These are phyloP conservation scores for Odontesthes bonariensis DNA, from an alignment of 2,113 vertebrate species.

Conservation along the genomic window DNA sequence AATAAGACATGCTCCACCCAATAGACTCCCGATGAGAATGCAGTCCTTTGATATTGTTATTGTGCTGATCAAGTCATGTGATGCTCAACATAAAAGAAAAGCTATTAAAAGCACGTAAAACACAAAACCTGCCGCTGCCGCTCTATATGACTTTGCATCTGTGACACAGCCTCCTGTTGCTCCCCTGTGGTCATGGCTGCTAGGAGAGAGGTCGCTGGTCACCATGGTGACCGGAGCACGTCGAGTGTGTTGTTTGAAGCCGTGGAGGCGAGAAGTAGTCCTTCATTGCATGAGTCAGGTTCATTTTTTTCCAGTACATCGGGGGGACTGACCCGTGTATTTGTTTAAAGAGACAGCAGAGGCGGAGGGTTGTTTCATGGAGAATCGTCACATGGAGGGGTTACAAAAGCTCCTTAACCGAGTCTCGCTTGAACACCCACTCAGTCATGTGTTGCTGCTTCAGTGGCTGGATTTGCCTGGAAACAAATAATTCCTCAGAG, in stretches of 20 bases:
- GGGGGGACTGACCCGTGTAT: constrained; percentile 28
- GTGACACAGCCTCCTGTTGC: constrained; percentile 10
- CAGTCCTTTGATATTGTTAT: neutral
- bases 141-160: constrained; percentile 21
- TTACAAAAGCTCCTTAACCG: constrained; percentile 19
- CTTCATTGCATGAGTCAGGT: constrained; percentile 56
- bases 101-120: neutral
- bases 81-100: neutral
- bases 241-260: constrained; percentile 42
- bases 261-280: constrained; percentile 43
- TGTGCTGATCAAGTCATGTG: constrained; percentile 1
- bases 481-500: neutral
- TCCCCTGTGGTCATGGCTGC: constrained; percentile 42
- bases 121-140: neutral
- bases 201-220: constrained; percentile 54
- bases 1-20: constrained; percentile 4
- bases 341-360: constrained; percentile 25
- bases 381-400: constrained; percentile 11
- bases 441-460: constrained; percentile 1
- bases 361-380: neutral
- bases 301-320: constrained; percentile 20
- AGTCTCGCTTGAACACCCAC: constrained; percentile 1
- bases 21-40: constrained; percentile 1
- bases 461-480: neutral
- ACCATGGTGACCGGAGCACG: constrained; percentile 67